Base-by-base conservation (phyloP, 1,140 invertebrate species). In the Cylas formicarius region DNA sequence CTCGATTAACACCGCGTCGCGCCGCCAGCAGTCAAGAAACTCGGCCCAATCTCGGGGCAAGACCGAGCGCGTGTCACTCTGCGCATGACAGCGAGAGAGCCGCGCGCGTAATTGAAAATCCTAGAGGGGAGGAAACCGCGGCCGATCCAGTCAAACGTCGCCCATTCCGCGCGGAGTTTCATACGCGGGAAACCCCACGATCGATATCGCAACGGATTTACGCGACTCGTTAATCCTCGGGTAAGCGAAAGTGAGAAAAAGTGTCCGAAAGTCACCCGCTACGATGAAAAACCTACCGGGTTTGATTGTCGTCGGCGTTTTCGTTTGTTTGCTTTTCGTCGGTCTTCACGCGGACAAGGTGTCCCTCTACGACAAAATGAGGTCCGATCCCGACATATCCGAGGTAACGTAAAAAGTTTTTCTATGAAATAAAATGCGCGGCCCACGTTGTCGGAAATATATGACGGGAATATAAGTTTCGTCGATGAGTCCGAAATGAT, bases 301-400 rank as follows among this genome's bases (percentile, higher is more conserved):
- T 39, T 37, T 6, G 21, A 29, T 24, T 44, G 10, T 39, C 27
- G 10, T 18, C 10, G 45, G 27, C 10, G 20, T 19, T 26, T 21
- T 37, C 21, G 19, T 34, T 41, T 37, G 29, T 41, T 23, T 21
- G 9, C 35, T 22, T 33, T 49, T 45, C 46, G 28, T 41, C 13
- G 21, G 21, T 37, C 21, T 49, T 18, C 23, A 37, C 28, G 10
- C 21, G 6, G 22, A 2, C 7, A 10, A 17, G 11, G 37, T 42
- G 20, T 42, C 49, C 28, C 44, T 57, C 14, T 52, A 53, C 23
- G 63, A 67, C 43, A 70, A 65, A 56, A 60, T 70, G 37, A 57
- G 60, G 41, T 58, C 61, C 50, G 68, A 70, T 65, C 45, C 65
- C 42, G 68, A 70, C 54, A 61, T 70, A 50, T 70, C 67, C 52